Percentiles rank a stretch among this genome's conserved stretches.
These are phyloP conservation scores for Dorcus hopei DNA, from an alignment of 2,888 invertebrate genomes.

Conservation along the genomic window DNA sequence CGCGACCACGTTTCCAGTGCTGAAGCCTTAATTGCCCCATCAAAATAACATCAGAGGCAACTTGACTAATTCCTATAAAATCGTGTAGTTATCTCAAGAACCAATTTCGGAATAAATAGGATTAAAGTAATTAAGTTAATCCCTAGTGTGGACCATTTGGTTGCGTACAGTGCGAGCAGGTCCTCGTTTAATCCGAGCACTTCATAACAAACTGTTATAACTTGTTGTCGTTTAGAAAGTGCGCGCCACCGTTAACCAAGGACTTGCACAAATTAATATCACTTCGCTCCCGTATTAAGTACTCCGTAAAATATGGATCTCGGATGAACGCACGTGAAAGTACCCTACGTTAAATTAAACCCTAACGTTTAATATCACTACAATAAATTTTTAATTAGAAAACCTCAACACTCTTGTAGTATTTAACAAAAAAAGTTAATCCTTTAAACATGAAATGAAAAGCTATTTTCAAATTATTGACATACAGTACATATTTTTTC, in stretches of 20 bases:
- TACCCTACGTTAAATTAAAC: too few species aligned
- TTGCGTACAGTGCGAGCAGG: neutral
- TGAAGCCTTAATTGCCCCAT: neutral
- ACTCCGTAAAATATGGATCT: neutral
- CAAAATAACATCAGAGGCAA: neutral
- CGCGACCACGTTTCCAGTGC: too few species aligned
- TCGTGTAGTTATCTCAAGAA: neutral
- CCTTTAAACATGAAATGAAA: too few species aligned
- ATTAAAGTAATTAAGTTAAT: neutral
- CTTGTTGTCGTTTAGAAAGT: neutral
- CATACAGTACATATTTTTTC: too few species aligned
- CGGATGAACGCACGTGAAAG: neutral
- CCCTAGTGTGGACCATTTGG: neutral
- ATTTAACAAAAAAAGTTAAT: too few species aligned
- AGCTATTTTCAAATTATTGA: too few species aligned
- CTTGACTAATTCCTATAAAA: neutral
- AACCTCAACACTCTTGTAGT: too few species aligned
- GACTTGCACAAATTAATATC: constrained; percentile 1
- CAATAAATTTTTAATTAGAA: too few species aligned
- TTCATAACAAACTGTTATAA: constrained; percentile 1
- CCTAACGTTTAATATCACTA: too few species aligned
- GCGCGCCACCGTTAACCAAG: neutral
- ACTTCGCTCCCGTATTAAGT: neutral
- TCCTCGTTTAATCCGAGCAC: neutral
- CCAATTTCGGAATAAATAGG: constrained; percentile 1